Evolutionary conservation across 2,797 vertebrate species (phyloP).

Genomic region (Kryptolebias ocellatus): DNA sequence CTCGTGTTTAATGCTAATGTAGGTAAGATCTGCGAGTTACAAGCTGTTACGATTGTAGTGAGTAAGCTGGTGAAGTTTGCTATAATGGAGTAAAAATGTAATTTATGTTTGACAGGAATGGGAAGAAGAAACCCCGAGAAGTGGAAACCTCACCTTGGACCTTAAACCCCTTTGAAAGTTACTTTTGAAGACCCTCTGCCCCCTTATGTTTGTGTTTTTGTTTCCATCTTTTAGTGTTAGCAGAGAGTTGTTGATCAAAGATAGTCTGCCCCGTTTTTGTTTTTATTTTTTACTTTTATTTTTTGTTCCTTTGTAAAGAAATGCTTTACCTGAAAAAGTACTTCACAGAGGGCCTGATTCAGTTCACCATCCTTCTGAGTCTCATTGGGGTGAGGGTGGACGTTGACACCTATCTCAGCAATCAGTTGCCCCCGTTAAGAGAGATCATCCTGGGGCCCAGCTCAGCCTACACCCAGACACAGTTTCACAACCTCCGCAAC

Average conservation of each 20-base stretch:
- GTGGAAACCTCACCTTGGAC: slow-evolving; percentile 58
- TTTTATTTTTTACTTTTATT: slow-evolving; percentile 82
- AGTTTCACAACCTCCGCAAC: slow-evolving; percentile 97
- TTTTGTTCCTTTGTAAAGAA: slow-evolving; percentile 90
- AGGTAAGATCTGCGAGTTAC: slow-evolving; percentile 40
- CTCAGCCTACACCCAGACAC: slow-evolving; percentile 98
- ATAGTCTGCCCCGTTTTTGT: slow-evolving; percentile 72
- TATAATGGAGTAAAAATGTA: slow-evolving; percentile 21
- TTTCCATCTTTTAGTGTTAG: slow-evolving; percentile 41
- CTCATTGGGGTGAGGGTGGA: slow-evolving; percentile 97
- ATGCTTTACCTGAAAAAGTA: slow-evolving; percentile 99
- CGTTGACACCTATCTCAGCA: slow-evolving; percentile 96
- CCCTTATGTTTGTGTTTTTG: slow-evolving; percentile 51
- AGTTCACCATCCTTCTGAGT: slow-evolving; percentile 99
- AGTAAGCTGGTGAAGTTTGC: slow-evolving; percentile 22
- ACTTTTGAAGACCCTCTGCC: slow-evolving; percentile 47
- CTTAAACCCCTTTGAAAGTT: slow-evolving; percentile 47
- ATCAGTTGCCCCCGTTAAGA: slow-evolving; percentile 93
- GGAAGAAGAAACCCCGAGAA: slow-evolving; percentile 63
- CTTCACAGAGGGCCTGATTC: slow-evolving; percentile 99
- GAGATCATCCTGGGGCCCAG: slow-evolving; percentile 99
- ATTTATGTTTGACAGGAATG: slow-evolving; percentile 66
- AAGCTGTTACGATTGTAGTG: slow-evolving; percentile 19
- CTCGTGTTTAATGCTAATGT: slow-evolving; percentile 58
- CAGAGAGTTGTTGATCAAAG: slow-evolving; percentile 54